Conservation (phyloP, 2,888 invertebrate species). For the Athalia cordata region DNA sequence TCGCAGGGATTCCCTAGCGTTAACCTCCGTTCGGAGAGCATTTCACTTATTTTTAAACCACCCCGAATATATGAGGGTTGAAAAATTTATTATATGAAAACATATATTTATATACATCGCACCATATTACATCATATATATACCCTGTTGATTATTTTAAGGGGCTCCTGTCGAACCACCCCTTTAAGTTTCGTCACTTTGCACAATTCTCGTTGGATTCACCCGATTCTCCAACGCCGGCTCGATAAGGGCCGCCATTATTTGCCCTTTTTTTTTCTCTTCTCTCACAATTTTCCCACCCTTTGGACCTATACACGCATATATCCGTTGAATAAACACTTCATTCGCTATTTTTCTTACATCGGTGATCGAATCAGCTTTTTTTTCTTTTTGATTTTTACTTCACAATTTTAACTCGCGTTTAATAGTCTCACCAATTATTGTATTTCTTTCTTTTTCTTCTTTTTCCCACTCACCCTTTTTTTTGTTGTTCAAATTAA, state of each 20-base stretch:
- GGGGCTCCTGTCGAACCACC: not conserved
- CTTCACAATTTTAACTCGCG: not conserved
- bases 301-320: not conserved
- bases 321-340: too few relatives aligned
- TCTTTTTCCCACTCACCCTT: not conserved
- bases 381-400: not conserved
- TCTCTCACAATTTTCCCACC: not conserved
- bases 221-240: not conserved
- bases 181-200: slow-evolving; percentile 3
- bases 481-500: not conserved
- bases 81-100: not conserved
- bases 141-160: too few relatives aligned
- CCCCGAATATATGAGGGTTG: not conserved
- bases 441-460: not conserved
- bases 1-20: slow-evolving; percentile 57
- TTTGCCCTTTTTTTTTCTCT: slow-evolving; percentile 1
- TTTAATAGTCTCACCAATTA: not conserved
- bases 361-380: too few relatives aligned
- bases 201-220: not conserved
- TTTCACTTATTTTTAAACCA: not conserved
- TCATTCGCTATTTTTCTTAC: too few relatives aligned
- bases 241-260: not conserved
- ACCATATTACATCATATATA: too few relatives aligned
- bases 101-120: too few relatives aligned
- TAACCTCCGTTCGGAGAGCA: slow-evolving; percentile 36